Evolutionary conservation across 64 coral and sea anemone genomes (phyloP), one percentile per base, ranked within the genome.

Genomic region (Exaiptasia diaphana): DNA sequence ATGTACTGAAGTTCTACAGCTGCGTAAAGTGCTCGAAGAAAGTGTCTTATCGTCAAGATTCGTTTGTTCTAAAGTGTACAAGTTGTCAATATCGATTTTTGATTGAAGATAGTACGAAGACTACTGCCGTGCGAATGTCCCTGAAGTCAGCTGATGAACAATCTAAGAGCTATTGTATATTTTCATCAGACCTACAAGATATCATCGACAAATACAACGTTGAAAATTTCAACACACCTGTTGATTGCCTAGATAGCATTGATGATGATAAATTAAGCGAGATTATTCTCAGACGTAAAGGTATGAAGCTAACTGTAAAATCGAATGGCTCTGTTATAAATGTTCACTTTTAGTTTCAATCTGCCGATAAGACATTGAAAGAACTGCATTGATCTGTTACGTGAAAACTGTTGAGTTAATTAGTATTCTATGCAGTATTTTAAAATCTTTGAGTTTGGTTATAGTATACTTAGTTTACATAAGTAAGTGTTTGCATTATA

Each of bases 21-120:
- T 83, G 80, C 33, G 20, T 83, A 27, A 83, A 31, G 5, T 83
- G 80, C 44, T 54, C 43, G 23, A 83, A 83, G 64, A 83, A 54
- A 65, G 80, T 83, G 18, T 15, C 40, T 30, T 83, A 68, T 36
- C 22, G 79, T 4, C 79, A 82, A 65, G 79, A 30, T 32, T 82
- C 79, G 3, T 23, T 17, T 33, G 50, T 82, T 0, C 41, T 82
- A 2, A 82, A 82, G 45, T 82, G 79, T 34, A 18, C 56, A 33
- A 13, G 52, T 32, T 82, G 79, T 63, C 79, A 82, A 63, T 32
- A n/a, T 36, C 40, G 18, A 17, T 82, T 82, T 50, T 62, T 82
- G 24, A 20, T 65, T 3, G 50, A 67, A 26, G 68, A 82, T 3
- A 69, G 62, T 44, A 82, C 35, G 7, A 82, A 82, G 38, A 9